These are phyloP conservation scores for Carollia perspicillata DNA, from an alignment of 2,113 vertebrate species.

Conservation along the genomic window DNA sequence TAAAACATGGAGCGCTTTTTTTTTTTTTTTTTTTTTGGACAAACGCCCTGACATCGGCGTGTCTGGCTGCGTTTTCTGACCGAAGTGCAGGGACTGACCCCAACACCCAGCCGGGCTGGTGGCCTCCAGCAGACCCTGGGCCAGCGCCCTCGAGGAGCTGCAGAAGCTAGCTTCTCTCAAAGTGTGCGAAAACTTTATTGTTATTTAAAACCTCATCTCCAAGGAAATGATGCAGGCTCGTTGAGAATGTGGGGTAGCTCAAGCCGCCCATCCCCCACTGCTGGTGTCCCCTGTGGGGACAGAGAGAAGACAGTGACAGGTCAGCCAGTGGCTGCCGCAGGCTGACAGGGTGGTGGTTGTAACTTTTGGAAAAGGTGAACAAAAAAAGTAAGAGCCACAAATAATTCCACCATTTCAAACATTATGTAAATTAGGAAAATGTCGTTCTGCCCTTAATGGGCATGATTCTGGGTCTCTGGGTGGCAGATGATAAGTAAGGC, in stretches of 20 bases:
- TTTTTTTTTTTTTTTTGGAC: too few species aligned
- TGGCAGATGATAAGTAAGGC: not conserved
- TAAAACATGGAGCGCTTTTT: too few species aligned
- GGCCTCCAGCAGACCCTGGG: not conserved
- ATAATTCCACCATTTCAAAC: not conserved
- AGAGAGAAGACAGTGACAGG: not conserved
- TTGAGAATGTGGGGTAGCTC: not conserved
- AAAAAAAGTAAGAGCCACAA: not conserved
- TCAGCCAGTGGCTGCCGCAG: too few species aligned
- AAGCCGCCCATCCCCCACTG: not conserved
- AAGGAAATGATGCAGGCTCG: not conserved
- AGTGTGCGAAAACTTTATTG: too few species aligned
- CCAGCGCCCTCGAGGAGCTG: too few species aligned
- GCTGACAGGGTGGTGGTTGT: not conserved
- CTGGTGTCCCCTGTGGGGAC: not conserved
- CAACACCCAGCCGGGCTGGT: too few species aligned
- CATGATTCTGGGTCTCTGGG: too few species aligned
- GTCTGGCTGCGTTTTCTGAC: not conserved
- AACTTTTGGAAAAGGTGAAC: not conserved
- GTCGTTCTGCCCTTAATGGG: not conserved
- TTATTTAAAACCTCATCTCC: too few species aligned
- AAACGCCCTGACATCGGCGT: too few species aligned
- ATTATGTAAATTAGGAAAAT: not conserved
- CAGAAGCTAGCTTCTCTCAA: not conserved
- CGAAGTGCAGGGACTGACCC: too few species aligned